Evolutionary conservation across 2,888 invertebrate genomes (phyloP), one percentile per base, ranked within the genome.

Genomic region (Xiphydria camelus): DNA sequence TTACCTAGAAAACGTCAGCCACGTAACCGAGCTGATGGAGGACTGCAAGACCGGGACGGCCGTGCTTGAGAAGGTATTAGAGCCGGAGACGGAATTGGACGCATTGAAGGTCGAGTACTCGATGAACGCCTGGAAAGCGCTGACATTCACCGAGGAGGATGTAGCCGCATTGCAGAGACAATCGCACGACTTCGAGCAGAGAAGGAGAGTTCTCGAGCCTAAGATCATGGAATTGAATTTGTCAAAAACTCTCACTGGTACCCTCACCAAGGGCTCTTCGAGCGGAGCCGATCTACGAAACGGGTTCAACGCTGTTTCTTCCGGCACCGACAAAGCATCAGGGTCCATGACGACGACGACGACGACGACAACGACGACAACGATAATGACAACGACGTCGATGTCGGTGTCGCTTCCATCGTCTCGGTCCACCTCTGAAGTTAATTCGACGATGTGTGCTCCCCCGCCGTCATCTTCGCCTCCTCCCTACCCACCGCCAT

Each of bases 1-100:
- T 17, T 99, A 98, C 79, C 79, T 97, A 60, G 98, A 98, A 79
- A 99, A 98, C 78, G 94, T 94, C 49, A 98, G 99, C 75, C 98
- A 99, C 77, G 98, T 99, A 45, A 93, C 94, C 5, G 92, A 93
- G 1, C 79, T 99, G 19, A 91, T 99, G 89, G 97, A 99, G 73
- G 98, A 99, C 73, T 94, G 97, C 37, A 96, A 97, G 77, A 94
- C 95, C 1, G 98, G 97, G 76, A 93, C 92, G 18, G 90, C 94
- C 0, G 96, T 95, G 0, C 75, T 97, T 45, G 96, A 96, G 78
- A 90, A 92, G 73, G 94, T 94, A 54, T 88, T 90, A 51, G 95
- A 96, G 54, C 76, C 97, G 56, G 94, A 97, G 76, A 86, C 89
- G 1, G 91, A 93, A 61, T 77, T 95, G 51, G 85, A 86, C 22